Percentiles rank a stretch among this genome's conserved stretches.
Evolutionary conservation across 2,797 vertebrate species (phyloP).

Genomic region (Toxotes lorentzi): DNA sequence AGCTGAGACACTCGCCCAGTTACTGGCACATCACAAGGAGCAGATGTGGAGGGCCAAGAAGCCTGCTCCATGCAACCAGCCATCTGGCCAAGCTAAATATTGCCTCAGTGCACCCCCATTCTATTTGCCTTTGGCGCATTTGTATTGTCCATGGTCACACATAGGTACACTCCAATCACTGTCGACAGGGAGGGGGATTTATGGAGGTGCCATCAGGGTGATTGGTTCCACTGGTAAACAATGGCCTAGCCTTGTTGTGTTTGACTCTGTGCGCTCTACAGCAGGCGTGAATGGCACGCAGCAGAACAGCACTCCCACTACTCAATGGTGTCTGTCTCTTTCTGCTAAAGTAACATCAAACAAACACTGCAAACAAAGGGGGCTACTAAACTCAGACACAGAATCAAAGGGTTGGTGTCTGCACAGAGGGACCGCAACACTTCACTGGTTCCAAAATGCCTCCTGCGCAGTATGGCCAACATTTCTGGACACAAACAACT

Average conservation of each 20-base stretch:
- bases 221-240: constrained; percentile 86
- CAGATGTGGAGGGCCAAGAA: constrained; percentile 86
- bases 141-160: constrained; percentile 86
- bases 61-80: constrained; percentile 83
- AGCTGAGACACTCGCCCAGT: constrained; percentile 72
- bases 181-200: constrained; percentile 82
- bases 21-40: constrained; percentile 85
- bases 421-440: constrained; percentile 67
- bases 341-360: constrained; percentile 84
- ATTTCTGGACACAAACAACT: constrained; percentile 76
- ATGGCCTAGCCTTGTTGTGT: constrained; percentile 81
- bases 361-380: constrained; percentile 82
- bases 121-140: constrained; percentile 87
- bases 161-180: constrained; percentile 85
- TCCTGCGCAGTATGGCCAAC: constrained; percentile 54
- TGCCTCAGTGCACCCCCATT: constrained; percentile 86
- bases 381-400: constrained; percentile 71
- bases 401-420: constrained; percentile 78
- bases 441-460: constrained; percentile 72
- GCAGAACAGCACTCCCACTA: constrained; percentile 78
- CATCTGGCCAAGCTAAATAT: constrained; percentile 91
- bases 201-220: constrained; percentile 85
- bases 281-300: constrained; percentile 82
- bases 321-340: constrained; percentile 83
- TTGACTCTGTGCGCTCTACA: constrained; percentile 81